Evolutionary conservation across 2,113 vertebrate genomes (phyloP).

Genomic region (Damaliscus lunatus): DNA sequence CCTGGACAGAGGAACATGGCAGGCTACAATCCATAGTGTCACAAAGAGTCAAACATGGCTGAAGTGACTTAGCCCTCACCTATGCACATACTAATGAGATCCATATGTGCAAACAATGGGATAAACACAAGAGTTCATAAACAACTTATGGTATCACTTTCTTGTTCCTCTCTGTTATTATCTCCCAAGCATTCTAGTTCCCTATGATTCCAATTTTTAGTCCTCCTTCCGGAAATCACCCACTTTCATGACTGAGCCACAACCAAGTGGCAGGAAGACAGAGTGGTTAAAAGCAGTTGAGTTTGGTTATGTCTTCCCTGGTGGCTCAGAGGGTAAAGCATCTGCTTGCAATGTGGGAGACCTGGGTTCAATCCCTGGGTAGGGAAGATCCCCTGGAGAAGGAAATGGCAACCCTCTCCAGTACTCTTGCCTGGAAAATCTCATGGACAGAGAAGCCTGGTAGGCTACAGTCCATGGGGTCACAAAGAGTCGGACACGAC

Average conservation of each 20-base stretch:
- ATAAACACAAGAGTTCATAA: not conserved
- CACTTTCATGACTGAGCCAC: not conserved
- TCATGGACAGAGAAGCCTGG: no score
- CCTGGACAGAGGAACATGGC: not conserved
- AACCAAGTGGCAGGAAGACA: not conserved
- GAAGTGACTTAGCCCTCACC: not conserved
- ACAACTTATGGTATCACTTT: not conserved
- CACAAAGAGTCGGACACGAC: no score
- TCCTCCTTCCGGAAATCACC: not conserved
- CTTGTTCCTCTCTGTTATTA: not conserved
- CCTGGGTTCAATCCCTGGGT: no score
- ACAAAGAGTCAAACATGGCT: not conserved
- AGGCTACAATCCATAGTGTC: not conserved
- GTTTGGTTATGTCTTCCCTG: not conserved
- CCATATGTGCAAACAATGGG: not conserved
- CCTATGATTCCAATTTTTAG: not conserved
- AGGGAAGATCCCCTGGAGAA: no score
- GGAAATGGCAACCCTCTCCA: no score
- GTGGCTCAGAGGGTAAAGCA: no score
- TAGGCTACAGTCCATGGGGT: no score
- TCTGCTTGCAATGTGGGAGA: no score
- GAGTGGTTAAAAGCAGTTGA: not conserved
- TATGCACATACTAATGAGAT: not conserved
- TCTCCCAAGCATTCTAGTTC: not conserved
- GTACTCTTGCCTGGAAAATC: no score